Conservation (phyloP, 2,888 invertebrate genomes). For the Listrodromus nycthemerus region DNA sequence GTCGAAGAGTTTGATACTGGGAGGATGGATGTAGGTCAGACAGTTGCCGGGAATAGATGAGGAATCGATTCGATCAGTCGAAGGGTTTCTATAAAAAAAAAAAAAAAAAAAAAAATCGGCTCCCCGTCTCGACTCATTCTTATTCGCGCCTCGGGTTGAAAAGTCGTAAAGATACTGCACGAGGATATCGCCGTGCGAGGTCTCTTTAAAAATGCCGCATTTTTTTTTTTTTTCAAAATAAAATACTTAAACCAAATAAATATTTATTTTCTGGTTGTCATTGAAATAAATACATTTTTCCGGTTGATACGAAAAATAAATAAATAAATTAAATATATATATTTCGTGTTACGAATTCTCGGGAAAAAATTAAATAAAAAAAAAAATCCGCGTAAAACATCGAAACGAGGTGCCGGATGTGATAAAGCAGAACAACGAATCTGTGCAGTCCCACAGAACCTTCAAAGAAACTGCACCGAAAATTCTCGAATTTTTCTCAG, state of each 20-base stretch:
- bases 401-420: background rate
- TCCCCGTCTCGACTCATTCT: constrained; percentile 74
- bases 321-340: too few relatives aligned
- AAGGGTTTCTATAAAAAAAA: background rate
- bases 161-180: constrained; percentile 65
- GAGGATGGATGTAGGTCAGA: constrained; percentile 50
- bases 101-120: background rate
- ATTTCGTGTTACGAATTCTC: background rate
- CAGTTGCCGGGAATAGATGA: constrained; percentile 1
- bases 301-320: too few relatives aligned
- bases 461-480: too few relatives aligned
- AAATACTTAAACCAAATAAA: too few relatives aligned
- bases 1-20: constrained; percentile 19
- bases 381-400: background rate
- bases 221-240: background rate
- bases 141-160: constrained; percentile 80
- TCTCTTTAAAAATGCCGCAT: constrained; percentile 41
- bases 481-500: background rate
- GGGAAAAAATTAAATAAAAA: background rate
- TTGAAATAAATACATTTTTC: too few relatives aligned
- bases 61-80: background rate
- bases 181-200: constrained; percentile 3
- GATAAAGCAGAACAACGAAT: background rate
- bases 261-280: too few relatives aligned
- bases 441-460: background rate